These are phyloP conservation scores for Argyrosomus regius DNA, from an alignment of 2,797 vertebrate genomes.

Conservation along the genomic window DNA sequence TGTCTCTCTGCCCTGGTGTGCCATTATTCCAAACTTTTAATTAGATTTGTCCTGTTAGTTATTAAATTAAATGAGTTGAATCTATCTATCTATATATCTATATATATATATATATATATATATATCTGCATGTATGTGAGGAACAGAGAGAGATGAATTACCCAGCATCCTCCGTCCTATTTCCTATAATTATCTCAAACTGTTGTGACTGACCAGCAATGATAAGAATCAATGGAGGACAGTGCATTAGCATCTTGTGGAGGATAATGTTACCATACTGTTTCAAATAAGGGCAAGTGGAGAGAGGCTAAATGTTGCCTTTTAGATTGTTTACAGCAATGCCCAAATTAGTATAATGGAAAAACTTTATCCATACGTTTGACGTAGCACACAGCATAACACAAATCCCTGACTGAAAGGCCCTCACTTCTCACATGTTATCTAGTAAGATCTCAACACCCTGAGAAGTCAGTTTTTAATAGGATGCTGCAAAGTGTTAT, in stretches of 20 bases:
- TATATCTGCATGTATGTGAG: background rate
- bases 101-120: background rate
- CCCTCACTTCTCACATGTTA: background rate
- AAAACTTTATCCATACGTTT: background rate
- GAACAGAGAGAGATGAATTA: background rate
- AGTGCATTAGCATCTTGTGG: slow-evolving; percentile 36
- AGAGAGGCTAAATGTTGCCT: background rate
- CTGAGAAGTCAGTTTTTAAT: background rate
- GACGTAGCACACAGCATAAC: background rate
- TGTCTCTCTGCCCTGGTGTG: background rate
- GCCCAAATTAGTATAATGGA: slow-evolving; percentile 1
- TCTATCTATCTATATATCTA: background rate
- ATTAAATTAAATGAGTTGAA: background rate
- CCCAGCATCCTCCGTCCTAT: slow-evolving; percentile 15
- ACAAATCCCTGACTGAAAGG: background rate
- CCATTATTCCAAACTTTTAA: background rate
- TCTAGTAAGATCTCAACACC: background rate
- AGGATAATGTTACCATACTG: slow-evolving; percentile 30
- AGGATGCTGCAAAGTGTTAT: background rate
- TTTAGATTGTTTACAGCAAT: background rate
- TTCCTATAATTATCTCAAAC: slow-evolving; percentile 48
- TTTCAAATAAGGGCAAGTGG: background rate
- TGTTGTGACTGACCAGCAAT: slow-evolving; percentile 36
- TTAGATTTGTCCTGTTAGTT: background rate
- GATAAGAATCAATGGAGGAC: slow-evolving; percentile 45